Base-by-base conservation (phyloP, 2,888 invertebrate genomes). In the Phrixothrix hirtus region DNA sequence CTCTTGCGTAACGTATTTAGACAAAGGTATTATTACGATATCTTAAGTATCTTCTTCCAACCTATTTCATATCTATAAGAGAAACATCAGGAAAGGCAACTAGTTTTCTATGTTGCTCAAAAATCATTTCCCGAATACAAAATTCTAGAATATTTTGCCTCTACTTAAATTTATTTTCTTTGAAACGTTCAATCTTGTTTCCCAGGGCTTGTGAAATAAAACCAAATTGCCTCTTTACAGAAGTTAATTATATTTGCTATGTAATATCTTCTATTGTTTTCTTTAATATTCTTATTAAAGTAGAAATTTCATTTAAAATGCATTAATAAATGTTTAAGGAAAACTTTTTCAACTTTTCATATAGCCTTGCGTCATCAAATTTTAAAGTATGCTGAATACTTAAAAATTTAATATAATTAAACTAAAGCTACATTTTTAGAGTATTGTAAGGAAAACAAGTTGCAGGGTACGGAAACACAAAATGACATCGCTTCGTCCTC, bases 401-500 rank as follows among this genome's bases (percentile, higher is more conserved):
- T 21, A 21, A 5, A 21, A 3, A 21, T 21, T 5, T 21, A 21
- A 21, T 21, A 29, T 10, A 29, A 10, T 29, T 29, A 29, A 13
- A 13, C 11, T 2, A 39, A 39, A 26, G 17, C 13, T 30, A 26
- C 11, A 14, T 29, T 45, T 45, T 45, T 21, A 36, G 36, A 37
- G 37, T 27, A 45, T 30, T 30, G 27, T 27, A 10, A 37, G 36
- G 36, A 37, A 45, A 45, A 45, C 37, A 37, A 29, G 36, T 43
- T 14, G 21, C 12, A 37, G 36, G 36, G 25, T 45, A 46, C 21
- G 31, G 37, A 46, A 46, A 30, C 37, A 41, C 32, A 41, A 44
- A 44, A 44, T 35, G 44, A 35, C 35, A 29, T 27, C 36, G 44
- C 35, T 35, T 45, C 47, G 39, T 44, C 34, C 39, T 36, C 32